A percentile compares a stretch with the other conserved stretches of the same genome.
Conservation (phyloP, 2,888 invertebrate genomes). For the Limnephilus lunatus region DNA sequence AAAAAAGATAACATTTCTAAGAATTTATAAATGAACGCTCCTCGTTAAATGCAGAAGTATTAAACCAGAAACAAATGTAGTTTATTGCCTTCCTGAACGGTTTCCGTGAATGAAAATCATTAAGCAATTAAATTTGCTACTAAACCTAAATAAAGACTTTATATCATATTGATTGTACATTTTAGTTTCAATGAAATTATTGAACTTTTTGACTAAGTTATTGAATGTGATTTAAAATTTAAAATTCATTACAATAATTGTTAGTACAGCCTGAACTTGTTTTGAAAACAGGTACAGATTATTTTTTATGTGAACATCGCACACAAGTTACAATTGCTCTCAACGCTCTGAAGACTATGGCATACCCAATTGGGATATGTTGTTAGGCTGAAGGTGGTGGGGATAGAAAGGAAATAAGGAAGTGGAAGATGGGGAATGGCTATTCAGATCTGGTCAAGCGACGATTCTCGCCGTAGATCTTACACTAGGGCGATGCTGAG, state of each 20-base stretch:
- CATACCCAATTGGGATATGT: no score
- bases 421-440: no score
- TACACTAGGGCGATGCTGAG: no score
- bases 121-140: background rate
- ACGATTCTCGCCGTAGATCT: no score
- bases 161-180: background rate
- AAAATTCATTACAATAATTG: background rate
- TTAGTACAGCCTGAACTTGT: background rate
- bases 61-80: background rate
- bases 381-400: no score
- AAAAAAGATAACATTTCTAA: background rate
- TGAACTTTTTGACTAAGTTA: background rate
- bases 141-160: background rate
- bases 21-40: background rate
- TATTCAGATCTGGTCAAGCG: no score
- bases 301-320: no score
- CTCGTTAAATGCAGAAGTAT: background rate
- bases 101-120: background rate
- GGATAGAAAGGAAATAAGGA: no score
- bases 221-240: background rate
- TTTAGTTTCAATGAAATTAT: background rate
- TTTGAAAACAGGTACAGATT: background rate
- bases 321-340: no score
- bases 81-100: background rate
- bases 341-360: no score